Evolutionary conservation across 2,113 vertebrate species (phyloP), one percentile per base, ranked within the genome.

Genomic region (Cinclus mexicanus): DNA sequence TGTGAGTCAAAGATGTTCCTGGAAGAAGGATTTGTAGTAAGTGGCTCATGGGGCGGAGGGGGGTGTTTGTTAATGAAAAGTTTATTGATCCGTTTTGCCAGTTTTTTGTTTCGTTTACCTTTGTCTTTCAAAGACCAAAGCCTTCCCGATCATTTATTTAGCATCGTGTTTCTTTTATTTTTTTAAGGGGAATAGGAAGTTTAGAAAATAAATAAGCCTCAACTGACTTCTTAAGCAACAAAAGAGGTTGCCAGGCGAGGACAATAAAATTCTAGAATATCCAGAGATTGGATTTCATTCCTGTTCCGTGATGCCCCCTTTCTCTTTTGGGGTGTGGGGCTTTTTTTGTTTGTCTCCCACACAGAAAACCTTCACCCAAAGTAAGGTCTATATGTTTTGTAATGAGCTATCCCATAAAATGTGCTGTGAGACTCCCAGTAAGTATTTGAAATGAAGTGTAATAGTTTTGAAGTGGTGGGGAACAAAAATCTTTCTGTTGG

Each of bases 151-250:
- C 22, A 24, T 59, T 59, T 59, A 22, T 59, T 35, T 35, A 59
- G 57, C 56, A 59, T 59, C 56, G 56, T 59, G 56, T 23, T 35
- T 57, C 14, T 57, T 24, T n/a, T 22, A 9, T 56, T 46, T 47
- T 33, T 12, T 11, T 4, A 67, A 69, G 70, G 18, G 60, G 59
- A 89, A 79, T 88, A 89, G 84, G 94, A 97, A 98, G 92, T 97
- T 97, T 93, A 95, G 89, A 14, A 95, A 94, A 95, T 89, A 94
- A 97, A 95, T 97, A 97, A 94, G 81, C 64, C 80, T 89, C 64
- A 63, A 94, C 93, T 79, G 97, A 97, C 97, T 97, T 95, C 88
- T 95, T 94, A 67, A 90, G 46, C 96, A 96, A 98, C 98, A 98
- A 98, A 97, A 97, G 98, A 93, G 77, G 89, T 92, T 94, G 90